Base-by-base conservation (phyloP, 2,797 vertebrate genomes). In the Phrynocephalus forsythii region DNA sequence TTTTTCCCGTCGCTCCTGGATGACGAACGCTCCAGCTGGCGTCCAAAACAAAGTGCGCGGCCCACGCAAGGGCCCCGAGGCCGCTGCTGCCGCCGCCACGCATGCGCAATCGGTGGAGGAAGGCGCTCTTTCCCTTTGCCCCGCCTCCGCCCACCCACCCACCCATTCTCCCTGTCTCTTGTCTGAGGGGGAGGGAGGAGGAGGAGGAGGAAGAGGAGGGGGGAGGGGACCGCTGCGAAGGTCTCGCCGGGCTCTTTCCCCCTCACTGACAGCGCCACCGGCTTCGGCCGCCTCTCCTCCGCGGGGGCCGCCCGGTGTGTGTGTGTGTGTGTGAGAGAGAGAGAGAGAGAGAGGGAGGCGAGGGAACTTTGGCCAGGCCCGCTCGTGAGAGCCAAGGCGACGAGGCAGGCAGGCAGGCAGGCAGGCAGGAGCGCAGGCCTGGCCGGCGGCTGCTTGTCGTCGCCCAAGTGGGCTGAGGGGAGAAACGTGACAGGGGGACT, bases 231-330 rank as follows among this genome's bases (percentile, higher is more conserved):
- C 85, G 81, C 78, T 44, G 66, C 26, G 38, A 63, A 87, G 81
- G 81, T 67, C 56, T 82, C 30, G 56, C 38, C 67, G 85, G 80
- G 52, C 86, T 87, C 50, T 86, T 44, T 44, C 3, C 38, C 87
- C 77, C 91, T 92, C 92, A 92, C 90, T 92, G 95, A 91, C 93
- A 93, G 90, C 90, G 91, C 91, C 79, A 88, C 90, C 84, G 18
- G 93, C 93, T 86, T 90, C 18, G 24, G 66, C 88, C 84, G 77
- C 68, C 50, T 73, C 33, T 68, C 83, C 78, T 66, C 85, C 63
- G 75, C 92, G 91, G 90, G 92, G 90, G 90, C 91, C 86, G 89
- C 90, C 38, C 38, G 38, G 38, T 44, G 38, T 44, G 38, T 44
- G 38, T 44, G 38, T 44, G 38, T 44, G 38, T 33, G 33, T 33